Conservation (phyloP, 2,113 vertebrate genomes). For the Taurulus bubalis region DNA sequence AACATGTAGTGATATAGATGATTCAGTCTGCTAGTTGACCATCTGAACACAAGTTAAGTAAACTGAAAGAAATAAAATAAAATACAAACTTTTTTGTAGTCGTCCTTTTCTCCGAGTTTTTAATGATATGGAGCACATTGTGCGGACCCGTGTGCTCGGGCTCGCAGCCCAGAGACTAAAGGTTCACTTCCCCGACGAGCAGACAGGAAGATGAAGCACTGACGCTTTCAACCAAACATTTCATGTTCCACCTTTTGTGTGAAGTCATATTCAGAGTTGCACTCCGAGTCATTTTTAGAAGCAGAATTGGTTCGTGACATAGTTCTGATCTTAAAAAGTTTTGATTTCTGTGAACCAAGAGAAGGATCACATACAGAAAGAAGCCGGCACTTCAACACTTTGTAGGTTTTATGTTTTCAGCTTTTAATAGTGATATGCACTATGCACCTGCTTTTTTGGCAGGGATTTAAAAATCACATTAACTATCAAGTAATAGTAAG, state of each 20-base stretch:
- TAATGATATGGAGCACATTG: not conserved
- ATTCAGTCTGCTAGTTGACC: not conserved
- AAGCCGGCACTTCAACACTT: no score
- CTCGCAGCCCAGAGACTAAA: constrained; percentile 19
- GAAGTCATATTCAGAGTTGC: no score
- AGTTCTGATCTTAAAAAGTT: no score
- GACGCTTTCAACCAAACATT: not conserved
- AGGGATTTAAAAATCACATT: no score
- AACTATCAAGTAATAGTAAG: no score
- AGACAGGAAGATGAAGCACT: not conserved
- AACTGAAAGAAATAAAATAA: not conserved
- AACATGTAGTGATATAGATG: no score
- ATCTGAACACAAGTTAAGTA: not conserved
- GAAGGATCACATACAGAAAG: no score
- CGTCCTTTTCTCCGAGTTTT: not conserved
- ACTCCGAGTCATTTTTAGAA: not conserved
- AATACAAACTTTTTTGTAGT: not conserved
- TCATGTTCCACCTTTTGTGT: not conserved
- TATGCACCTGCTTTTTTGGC: no score
- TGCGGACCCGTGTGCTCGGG: not conserved
- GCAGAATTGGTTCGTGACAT: not conserved
- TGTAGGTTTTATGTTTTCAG: no score
- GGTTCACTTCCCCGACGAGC: not conserved
- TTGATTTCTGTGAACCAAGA: no score
- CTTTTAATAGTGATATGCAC: no score